These are phyloP conservation scores for Ptychadena robeensis DNA, from an alignment of 2,797 vertebrate genomes.

Conservation along the genomic window DNA sequence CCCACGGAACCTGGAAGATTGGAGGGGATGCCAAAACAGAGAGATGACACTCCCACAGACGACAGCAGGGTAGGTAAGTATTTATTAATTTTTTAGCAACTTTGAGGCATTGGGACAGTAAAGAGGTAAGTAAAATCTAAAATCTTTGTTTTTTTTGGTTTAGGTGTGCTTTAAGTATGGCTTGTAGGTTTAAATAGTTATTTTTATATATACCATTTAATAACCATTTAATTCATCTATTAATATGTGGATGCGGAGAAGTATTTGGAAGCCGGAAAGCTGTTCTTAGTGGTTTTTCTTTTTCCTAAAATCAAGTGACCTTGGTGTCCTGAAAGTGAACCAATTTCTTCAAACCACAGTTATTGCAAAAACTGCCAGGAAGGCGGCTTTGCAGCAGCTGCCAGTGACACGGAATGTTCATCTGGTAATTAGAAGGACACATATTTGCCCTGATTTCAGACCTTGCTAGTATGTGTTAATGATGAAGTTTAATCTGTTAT, in stretches of 20 bases:
- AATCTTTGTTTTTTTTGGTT: too few species aligned
- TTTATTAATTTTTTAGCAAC: too few species aligned
- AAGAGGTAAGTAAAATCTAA: too few species aligned
- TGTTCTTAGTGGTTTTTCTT: background rate
- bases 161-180: too few species aligned
- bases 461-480: constrained; percentile 35
- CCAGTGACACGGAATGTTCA: constrained; percentile 15
- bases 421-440: constrained; percentile 34
- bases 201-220: too few species aligned
- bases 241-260: background rate
- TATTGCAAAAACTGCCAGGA: constrained; percentile 36
- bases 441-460: constrained; percentile 42
- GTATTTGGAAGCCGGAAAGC: background rate
- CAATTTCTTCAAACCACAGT: constrained; percentile 17
- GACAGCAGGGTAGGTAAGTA: too few species aligned
- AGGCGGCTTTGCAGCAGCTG: background rate
- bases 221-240: too few species aligned
- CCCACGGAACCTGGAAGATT: too few species aligned
- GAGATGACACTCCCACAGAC: too few species aligned
- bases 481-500: constrained; percentile 30
- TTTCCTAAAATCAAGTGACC: background rate
- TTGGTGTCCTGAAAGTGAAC: constrained; percentile 4
- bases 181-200: too few species aligned
- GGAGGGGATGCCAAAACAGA: too few species aligned
- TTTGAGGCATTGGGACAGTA: too few species aligned